These are phyloP conservation scores for Dryobotodes eremita DNA, from an alignment of 2,888 invertebrate genomes.

Conservation along the genomic window DNA sequence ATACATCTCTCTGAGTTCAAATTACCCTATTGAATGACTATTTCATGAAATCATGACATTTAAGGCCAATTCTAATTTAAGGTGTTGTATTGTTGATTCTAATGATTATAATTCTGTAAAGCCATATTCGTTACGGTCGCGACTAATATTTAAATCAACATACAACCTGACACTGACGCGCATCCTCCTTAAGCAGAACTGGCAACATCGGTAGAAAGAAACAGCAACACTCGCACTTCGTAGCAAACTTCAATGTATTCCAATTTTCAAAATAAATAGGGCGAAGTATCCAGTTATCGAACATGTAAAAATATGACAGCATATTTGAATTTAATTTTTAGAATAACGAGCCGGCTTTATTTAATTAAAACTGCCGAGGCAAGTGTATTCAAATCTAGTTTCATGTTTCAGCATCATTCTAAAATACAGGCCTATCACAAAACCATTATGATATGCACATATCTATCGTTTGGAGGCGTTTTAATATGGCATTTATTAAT, in stretches of 20 bases:
- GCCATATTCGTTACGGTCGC: no score
- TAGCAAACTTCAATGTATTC: background rate
- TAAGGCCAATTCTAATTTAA: no score
- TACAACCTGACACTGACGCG: no score
- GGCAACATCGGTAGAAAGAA: background rate
- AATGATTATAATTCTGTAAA: no score
- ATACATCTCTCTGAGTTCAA: no score
- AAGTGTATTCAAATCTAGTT: background rate
- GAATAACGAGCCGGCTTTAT: background rate
- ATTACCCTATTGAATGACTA: no score
- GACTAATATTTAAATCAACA: no score
- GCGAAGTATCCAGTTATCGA: constrained; percentile 8
- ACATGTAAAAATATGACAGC: background rate
- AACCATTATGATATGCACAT: background rate
- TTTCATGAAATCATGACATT: no score
- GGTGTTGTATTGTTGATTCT: no score
- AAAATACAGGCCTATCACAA: constrained; percentile 4
- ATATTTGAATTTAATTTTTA: background rate
- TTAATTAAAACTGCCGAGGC: background rate
- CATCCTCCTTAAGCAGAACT: no score
- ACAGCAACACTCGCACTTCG: background rate
- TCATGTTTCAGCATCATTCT: background rate
- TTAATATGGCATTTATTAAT: constrained; percentile 23
- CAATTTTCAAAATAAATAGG: constrained; percentile 12
- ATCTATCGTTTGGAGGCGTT: constrained; percentile 3